Evolutionary conservation across 2,888 invertebrate species (phyloP).

Genomic region (Biston betularia): DNA sequence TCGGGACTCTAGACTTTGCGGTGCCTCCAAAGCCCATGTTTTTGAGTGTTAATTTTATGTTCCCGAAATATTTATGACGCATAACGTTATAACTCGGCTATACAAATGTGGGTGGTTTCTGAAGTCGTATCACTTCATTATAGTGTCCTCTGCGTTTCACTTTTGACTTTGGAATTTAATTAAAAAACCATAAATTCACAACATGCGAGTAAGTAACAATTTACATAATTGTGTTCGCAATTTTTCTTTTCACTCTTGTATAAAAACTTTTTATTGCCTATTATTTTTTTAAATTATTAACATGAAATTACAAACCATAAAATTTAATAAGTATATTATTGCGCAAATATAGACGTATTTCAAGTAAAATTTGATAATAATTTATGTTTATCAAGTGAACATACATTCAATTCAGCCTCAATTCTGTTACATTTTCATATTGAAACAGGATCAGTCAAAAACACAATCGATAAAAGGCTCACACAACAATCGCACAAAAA

Average conservation of each 20-base stretch:
- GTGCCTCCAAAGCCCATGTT: slow-evolving; percentile 84
- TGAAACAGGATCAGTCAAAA: slow-evolving; percentile 73
- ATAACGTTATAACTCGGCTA: slow-evolving; percentile 83
- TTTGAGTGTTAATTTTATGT: slow-evolving; percentile 86
- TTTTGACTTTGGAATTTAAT: slow-evolving; percentile 9
- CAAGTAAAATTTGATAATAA: neutral
- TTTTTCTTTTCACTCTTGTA: neutral
- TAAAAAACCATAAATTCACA: neutral
- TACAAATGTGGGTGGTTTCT: slow-evolving; percentile 85
- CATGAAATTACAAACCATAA: neutral
- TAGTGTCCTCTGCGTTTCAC: slow-evolving; percentile 46
- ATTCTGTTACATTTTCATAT: slow-evolving; percentile 40
- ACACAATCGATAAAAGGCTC: slow-evolving; percentile 71
- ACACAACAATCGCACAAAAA: slow-evolving; percentile 70
- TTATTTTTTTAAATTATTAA: neutral
- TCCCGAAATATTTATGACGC: slow-evolving; percentile 86
- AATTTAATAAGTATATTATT: neutral
- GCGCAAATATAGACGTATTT: neutral
- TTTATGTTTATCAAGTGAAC: neutral
- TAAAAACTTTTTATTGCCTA: slow-evolving; percentile 2
- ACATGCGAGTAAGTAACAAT: neutral
- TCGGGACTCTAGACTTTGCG: slow-evolving; percentile 79
- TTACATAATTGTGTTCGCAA: neutral
- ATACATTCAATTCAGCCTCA: slow-evolving; percentile 13
- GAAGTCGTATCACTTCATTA: slow-evolving; percentile 80